phyloP scores from a whole-genome alignment of 2,113 vertebrate genomes.

The Larimichthys polyactis region DNA sequence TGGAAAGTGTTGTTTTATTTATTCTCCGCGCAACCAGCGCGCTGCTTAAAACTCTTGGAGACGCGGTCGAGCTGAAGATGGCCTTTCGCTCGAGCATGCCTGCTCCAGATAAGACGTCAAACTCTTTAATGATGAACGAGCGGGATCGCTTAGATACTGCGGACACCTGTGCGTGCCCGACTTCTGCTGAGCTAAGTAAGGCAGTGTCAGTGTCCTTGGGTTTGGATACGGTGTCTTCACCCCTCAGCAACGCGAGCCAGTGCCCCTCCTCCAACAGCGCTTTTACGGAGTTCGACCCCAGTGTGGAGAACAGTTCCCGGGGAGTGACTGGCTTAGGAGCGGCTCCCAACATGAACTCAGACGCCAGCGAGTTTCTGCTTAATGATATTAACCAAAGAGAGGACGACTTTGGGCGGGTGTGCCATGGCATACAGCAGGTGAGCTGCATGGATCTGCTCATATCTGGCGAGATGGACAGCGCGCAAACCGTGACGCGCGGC shows the following conservation, averaged over 20 bases:
- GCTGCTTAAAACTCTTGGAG: not conserved
- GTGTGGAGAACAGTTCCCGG: slow-evolving; percentile 3
- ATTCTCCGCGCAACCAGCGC: slow-evolving; percentile 12
- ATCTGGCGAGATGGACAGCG: slow-evolving; percentile 51
- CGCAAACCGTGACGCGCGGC: slow-evolving; percentile 46
- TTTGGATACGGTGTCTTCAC: slow-evolving; percentile 83
- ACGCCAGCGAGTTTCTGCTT: not conserved
- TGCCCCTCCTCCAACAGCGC: slow-evolving; percentile 54
- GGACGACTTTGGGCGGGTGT: slow-evolving; percentile 62
- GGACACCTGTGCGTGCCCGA: slow-evolving; percentile 81
- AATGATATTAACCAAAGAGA: not conserved
- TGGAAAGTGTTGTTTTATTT: slow-evolving; percentile 45
- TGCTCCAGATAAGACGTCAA: slow-evolving; percentile 35
- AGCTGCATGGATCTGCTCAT: slow-evolving; percentile 76
- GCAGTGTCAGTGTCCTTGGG: slow-evolving; percentile 91
- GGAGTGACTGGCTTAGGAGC: slow-evolving; percentile 32
- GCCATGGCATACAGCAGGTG: slow-evolving; percentile 54
- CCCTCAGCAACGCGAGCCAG: slow-evolving; percentile 70
- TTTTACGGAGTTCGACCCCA: slow-evolving; percentile 65
- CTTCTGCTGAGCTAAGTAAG: slow-evolving; percentile 86
- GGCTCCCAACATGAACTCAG: slow-evolving; percentile 24
- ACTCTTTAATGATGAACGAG: slow-evolving; percentile 46
- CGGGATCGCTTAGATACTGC: slow-evolving; percentile 29
- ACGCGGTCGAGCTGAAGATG: slow-evolving; percentile 43
- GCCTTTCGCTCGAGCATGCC: slow-evolving; percentile 51